Evolutionary conservation across 2,888 invertebrate species (phyloP), one percentile per base, ranked within the genome.

Genomic region (Phortica okadai): DNA sequence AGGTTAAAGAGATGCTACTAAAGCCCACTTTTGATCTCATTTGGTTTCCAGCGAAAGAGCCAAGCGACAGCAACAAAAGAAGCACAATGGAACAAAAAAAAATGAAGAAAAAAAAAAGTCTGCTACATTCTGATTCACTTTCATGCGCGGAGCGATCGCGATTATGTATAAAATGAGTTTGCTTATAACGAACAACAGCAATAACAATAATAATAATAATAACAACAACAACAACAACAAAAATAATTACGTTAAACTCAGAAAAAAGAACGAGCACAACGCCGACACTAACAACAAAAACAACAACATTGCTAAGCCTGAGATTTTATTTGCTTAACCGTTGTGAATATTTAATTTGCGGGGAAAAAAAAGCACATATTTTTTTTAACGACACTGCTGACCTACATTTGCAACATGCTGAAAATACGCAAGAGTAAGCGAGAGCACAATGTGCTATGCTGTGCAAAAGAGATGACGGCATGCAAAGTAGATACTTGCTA

Each of bases 311-410:
- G 10, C n/a, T 54, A 80, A 83, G 80, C 83, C 54, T 83, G 78
- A 85, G 85, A 84, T 86, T 86, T 85, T 85, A 84, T 86, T 85
- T 85, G 83, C 85, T 85, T 84, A 85, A 74, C 83, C 85, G 84
- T 82, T 87, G 84, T 85, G 86, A 87, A 85, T 86, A 84, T 86
- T 85, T 86, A 87, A 85, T 86, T 86, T 87, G 86, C 85, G 81
- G 85, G 81, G n/a, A 83, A 81, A 81, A 80, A 74, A 74, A 79
- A 59, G 73, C 74, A 25, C 10, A 73, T 73, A 80, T 80, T 79
- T 82, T 82, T 87, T 54, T 69, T 69, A 85, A 85, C 88, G 87
- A 85, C 88, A 76, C 82, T 77, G 87, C 75, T 85, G 85, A 85
- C 85, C 85, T 86, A 85, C 88, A 84, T 85, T 82, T 70, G 73